Evolutionary conservation across 2,113 vertebrate species (phyloP).

Genomic region (Myanophis thanlyinensis): DNA sequence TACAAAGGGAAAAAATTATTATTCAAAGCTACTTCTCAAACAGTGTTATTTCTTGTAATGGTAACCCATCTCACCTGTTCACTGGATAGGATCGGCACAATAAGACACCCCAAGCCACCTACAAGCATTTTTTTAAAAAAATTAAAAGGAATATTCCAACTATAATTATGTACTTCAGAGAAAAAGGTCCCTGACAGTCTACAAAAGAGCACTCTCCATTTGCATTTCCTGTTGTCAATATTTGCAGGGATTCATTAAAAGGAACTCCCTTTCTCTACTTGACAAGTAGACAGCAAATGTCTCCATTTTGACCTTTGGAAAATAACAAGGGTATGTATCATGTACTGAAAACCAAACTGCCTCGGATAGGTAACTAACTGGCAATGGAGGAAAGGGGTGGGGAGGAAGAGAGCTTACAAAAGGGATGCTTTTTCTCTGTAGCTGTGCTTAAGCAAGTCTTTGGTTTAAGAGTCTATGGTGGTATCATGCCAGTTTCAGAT

Average conservation of each 20-base stretch:
- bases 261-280: conserved; percentile 74
- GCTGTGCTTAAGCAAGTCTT: conserved; percentile 89
- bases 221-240: conserved; percentile 71
- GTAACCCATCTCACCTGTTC: conserved; percentile 93
- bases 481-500: conserved; percentile 61
- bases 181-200: conserved; percentile 94
- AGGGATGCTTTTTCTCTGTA: conserved; percentile 66
- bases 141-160: conserved; percentile 75
- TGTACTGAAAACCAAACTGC: conserved; percentile 74
- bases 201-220: conserved; percentile 87
- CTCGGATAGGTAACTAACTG: conserved; percentile 69
- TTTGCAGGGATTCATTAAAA: conserved; percentile 76
- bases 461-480: conserved; percentile 86
- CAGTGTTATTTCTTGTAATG: conserved; percentile 95
- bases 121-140: conserved; percentile 70
- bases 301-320: conserved; percentile 87
- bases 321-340: conserved; percentile 70
- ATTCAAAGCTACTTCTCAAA: conserved; percentile 99
- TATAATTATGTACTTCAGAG: conserved; percentile 75
- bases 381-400: conserved; percentile 9
- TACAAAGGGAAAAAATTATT: conserved; percentile 98
- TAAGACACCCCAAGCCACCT: conserved; percentile 94
- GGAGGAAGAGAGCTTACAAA: conserved; percentile 49
- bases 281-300: conserved; percentile 79
- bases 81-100: conserved; percentile 93